Base-by-base conservation (phyloP, 2,113 vertebrate species). In the Notarius lentiginosus region DNA sequence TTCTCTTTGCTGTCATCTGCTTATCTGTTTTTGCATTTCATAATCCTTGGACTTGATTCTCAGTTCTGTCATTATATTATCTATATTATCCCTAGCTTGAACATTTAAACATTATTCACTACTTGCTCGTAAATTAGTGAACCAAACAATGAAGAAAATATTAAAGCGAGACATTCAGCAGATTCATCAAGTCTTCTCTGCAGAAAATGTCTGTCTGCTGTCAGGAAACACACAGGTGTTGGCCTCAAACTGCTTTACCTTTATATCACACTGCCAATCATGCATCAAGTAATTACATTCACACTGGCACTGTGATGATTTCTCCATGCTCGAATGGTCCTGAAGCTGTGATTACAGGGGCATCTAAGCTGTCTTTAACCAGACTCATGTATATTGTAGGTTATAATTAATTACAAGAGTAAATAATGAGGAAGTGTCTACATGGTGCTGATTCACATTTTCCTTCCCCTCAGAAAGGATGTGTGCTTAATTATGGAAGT, bases 361-460 rank as follows among this genome's bases (percentile, higher is more conserved):
- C 60, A 65, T 82, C 60, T 60, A 41, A 58, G 63, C 80, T 61
- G 60, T 63, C 80, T 47, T 65, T 47, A 49, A 82, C 30, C 41
- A 65, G 58, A 65, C 34, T 24, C 80, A 49, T 41, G 17, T 81
- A 81, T 61, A 61, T 12, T 81, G 56, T 61, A 81, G 30, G 4
- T 22, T 17, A 56, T 47, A 81, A 81, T 81, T 61, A 80, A 80
- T 80, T 80, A 80, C 79, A 80, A 60, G 11, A 60, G 79, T 80
- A 80, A 58, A 80, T 77, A 55, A 55, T 24, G 55, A 55, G 75
- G 79, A 58, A 58, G 79, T 58, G 55, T 27, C 56, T 58, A 56
- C 76, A 77, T 53, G 49, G 49, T 27, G 51, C 51, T 79, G 8
- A 84, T 41, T 72, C 51, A 30, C 82, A 56, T 58, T 55, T 14